phyloP scores from a whole-genome alignment of 2,888 invertebrate species.

The Spisula solida region DNA sequence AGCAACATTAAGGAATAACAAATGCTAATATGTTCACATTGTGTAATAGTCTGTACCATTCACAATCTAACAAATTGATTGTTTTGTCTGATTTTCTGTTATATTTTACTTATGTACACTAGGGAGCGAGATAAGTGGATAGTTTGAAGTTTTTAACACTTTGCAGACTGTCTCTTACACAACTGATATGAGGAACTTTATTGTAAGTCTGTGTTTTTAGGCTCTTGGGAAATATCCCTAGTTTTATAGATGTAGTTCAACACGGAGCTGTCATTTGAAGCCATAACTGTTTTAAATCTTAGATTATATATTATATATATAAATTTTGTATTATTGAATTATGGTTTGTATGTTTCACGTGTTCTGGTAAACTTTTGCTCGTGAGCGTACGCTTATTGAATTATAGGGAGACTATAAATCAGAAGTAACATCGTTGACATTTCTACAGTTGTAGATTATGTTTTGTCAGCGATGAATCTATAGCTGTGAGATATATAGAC shows the following conservation, averaged over 20 bases:
- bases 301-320: background rate
- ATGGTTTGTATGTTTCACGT: background rate
- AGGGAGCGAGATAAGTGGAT: background rate
- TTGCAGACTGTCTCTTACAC: background rate
- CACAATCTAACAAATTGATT: background rate
- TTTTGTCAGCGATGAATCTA: background rate
- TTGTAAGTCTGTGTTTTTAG: background rate
- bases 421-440: slow-evolving; percentile 4
- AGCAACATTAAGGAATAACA: too few species aligned
- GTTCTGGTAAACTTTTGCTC: background rate
- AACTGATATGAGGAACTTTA: background rate
- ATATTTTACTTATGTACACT: background rate
- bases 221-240: background rate
- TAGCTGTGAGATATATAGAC: background rate
- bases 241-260: background rate
- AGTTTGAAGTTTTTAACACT: background rate
- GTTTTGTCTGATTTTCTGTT: slow-evolving; percentile 7
- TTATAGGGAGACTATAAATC: background rate
- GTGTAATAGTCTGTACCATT: too few species aligned
- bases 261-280: background rate
- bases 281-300: slow-evolving; percentile 1
- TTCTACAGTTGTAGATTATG: background rate
- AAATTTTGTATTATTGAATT: background rate
- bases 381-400: background rate
- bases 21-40: too few species aligned